phyloP scores from a whole-genome alignment of 2,113 vertebrate species.

The Chrysemys picta region DNA sequence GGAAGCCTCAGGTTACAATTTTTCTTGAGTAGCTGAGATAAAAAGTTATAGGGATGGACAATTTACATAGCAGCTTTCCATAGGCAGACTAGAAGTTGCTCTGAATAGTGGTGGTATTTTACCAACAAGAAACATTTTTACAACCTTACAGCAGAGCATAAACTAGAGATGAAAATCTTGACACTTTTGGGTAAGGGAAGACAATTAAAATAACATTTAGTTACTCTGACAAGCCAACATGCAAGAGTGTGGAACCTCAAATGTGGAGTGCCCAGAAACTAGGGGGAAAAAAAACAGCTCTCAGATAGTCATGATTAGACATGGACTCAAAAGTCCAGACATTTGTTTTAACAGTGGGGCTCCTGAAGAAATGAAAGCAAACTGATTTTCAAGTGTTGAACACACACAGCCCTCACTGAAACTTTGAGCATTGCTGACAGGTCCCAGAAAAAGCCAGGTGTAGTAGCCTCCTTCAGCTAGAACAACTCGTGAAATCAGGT shows the following conservation, averaged over 20 bases:
- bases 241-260: background rate
- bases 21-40: background rate
- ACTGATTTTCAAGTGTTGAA: background rate
- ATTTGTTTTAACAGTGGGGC: background rate
- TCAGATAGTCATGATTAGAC: background rate
- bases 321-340: background rate
- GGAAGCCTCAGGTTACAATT: background rate
- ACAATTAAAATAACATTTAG: background rate
- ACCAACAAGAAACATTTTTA: background rate
- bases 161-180: background rate
- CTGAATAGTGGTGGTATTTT: background rate
- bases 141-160: background rate
- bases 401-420: background rate
- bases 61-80: background rate
- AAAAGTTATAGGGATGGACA: background rate
- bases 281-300: background rate
- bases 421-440: background rate
- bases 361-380: background rate
- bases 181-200: background rate
- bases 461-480: background rate
- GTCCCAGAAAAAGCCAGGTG: background rate
- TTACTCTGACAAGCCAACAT: background rate
- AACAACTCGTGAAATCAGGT: background rate
- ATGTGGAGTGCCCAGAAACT: background rate
- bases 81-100: background rate